Conservation (phyloP, 2,888 invertebrate species). For the Clivina fossor region DNA sequence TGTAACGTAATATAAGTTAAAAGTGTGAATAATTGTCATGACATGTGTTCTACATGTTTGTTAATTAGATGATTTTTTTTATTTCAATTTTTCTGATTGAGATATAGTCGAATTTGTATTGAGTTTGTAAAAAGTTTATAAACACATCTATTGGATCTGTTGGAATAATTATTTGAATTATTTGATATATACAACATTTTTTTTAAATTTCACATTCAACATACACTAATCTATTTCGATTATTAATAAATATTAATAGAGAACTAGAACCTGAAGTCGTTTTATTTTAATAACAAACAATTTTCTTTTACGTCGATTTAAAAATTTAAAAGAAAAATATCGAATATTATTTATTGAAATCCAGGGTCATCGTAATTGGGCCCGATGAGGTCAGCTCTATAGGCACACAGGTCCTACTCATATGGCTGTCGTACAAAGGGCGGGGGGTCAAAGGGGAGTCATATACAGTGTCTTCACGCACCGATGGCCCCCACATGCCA, state of each 20-base stretch:
- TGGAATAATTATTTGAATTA: background rate
- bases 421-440: background rate
- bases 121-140: no score
- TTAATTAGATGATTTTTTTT: no score
- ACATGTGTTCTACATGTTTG: no score
- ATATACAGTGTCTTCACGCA: constrained; percentile 59
- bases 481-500: constrained; percentile 59
- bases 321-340: background rate
- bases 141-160: background rate
- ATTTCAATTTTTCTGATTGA: no score
- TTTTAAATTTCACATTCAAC: no score
- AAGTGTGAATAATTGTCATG: no score
- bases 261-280: no score
- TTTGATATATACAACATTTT: background rate
- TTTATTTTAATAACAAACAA: background rate
- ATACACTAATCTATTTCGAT: no score
- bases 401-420: background rate
- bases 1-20: no score
- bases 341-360: background rate
- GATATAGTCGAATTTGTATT: no score
- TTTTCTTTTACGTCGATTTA: background rate
- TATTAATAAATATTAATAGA: no score
- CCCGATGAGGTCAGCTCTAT: constrained; percentile 20
- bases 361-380: background rate
- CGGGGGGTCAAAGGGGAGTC: constrained; percentile 45